These are phyloP conservation scores for Penaeus chinensis DNA, from an alignment of 1,140 invertebrate species.

Conservation along the genomic window DNA sequence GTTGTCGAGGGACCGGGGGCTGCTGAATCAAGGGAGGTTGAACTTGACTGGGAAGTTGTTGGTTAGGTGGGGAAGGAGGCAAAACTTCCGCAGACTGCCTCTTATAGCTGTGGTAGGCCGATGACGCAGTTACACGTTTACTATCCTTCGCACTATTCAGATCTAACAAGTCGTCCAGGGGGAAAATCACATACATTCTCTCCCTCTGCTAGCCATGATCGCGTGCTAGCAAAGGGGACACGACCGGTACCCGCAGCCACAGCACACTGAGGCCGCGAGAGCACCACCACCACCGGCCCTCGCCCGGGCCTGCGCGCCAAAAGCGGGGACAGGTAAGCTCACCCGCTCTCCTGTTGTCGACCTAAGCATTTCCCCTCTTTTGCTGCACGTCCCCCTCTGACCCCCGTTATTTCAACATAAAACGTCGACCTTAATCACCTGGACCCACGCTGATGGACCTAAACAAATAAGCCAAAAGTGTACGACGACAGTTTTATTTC, in stretches of 20 bases:
- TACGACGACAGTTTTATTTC: conserved; percentile 36
- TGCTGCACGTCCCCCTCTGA: not conserved
- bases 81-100: conserved; percentile 54
- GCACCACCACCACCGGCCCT: conserved; percentile 49
- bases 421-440: not conserved
- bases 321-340: conserved; percentile 57
- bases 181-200: conserved; percentile 72
- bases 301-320: conserved; percentile 51
- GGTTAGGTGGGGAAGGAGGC: conserved; percentile 58
- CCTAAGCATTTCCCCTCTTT: not conserved
- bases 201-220: conserved; percentile 64
- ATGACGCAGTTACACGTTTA: conserved; percentile 55
- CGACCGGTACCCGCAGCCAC: conserved; percentile 59
- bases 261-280: conserved; percentile 55
- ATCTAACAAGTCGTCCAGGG: conserved; percentile 70
- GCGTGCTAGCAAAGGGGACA: conserved; percentile 60
- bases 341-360: conserved; percentile 13
- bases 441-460: not conserved
- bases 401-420: not conserved
- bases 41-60: conserved; percentile 54
- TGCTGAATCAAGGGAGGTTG: conserved; percentile 49
- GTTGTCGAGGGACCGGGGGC: conserved; percentile 46
- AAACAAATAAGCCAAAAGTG: conserved; percentile 16
- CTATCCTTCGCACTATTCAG: conserved; percentile 67
- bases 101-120: conserved; percentile 54